These are phyloP conservation scores for Neogale vison DNA, from an alignment of 2,113 vertebrate species.

Conservation along the genomic window DNA sequence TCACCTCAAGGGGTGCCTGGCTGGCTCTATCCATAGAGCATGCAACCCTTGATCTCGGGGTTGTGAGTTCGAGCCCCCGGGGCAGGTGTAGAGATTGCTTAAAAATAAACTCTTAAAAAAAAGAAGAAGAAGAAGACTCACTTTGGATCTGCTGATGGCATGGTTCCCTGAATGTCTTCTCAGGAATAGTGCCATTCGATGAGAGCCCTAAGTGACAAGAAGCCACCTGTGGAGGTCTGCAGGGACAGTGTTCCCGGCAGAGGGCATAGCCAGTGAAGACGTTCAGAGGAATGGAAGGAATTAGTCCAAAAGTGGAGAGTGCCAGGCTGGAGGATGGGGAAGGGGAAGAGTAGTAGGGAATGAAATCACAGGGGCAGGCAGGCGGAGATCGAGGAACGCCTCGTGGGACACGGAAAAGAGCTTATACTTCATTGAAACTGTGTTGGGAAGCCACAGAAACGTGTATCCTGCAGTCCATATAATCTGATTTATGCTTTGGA, in stretches of 20 bases:
- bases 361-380: neutral
- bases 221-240: neutral
- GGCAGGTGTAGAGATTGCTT: neutral
- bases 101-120: neutral
- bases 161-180: neutral
- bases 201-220: neutral
- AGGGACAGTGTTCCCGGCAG: neutral
- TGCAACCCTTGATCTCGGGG: neutral
- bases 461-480: neutral
- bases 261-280: neutral
- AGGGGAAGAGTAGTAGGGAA: neutral
- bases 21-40: neutral
- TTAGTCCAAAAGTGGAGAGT: neutral
- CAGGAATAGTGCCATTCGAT: neutral
- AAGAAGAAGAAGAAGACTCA: neutral
- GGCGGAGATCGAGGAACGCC: neutral
- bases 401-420: neutral
- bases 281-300: neutral
- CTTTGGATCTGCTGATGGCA: neutral
- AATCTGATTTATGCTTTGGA: neutral
- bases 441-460: neutral
- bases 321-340: accelerated
- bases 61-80: neutral
- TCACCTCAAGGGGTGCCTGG: neutral
- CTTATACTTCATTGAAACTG: neutral